phyloP scores from a whole-genome alignment of 2,888 invertebrate species.

The Agrilus biguttatus region DNA sequence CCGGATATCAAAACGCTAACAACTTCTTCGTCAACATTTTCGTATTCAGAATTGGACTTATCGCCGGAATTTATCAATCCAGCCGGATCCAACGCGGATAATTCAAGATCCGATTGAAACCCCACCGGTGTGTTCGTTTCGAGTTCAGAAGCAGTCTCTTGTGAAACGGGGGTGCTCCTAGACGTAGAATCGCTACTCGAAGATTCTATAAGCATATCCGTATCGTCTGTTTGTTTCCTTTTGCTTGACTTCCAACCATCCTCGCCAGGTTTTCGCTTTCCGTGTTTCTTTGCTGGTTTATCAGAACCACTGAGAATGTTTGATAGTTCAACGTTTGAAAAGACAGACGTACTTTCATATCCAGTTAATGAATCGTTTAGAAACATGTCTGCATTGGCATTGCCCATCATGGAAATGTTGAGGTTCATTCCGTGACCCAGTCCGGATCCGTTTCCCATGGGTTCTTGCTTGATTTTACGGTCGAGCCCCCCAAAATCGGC shows the following conservation, averaged over 20 bases:
- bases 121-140: slow-evolving; percentile 35
- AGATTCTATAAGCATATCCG: slow-evolving; percentile 45
- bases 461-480: slow-evolving; percentile 28
- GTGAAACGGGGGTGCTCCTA: slow-evolving; percentile 37
- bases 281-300: slow-evolving; percentile 17
- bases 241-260: slow-evolving; percentile 45
- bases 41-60: slow-evolving; percentile 40
- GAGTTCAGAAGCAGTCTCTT: slow-evolving; percentile 32
- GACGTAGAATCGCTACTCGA: slow-evolving; percentile 50
- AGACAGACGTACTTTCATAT: slow-evolving; percentile 27
- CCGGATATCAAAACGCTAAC: slow-evolving; percentile 21
- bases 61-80: slow-evolving; percentile 38
- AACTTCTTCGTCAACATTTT: slow-evolving; percentile 47
- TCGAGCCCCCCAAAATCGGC: slow-evolving; percentile 30
- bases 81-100: slow-evolving; percentile 45
- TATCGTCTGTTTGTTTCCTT: slow-evolving; percentile 39
- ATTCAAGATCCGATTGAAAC: slow-evolving; percentile 46
- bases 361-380: slow-evolving; percentile 27
- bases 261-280: slow-evolving; percentile 47
- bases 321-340: slow-evolving; percentile 27
- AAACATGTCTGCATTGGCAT: slow-evolving; percentile 25
- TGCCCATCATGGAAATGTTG: slow-evolving; percentile 19
- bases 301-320: slow-evolving; percentile 23
- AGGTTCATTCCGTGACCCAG: slow-evolving; percentile 14
- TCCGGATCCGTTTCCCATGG: slow-evolving; percentile 23